Conservation (phyloP, 2,113 vertebrate species). For the Siniperca knerii region DNA sequence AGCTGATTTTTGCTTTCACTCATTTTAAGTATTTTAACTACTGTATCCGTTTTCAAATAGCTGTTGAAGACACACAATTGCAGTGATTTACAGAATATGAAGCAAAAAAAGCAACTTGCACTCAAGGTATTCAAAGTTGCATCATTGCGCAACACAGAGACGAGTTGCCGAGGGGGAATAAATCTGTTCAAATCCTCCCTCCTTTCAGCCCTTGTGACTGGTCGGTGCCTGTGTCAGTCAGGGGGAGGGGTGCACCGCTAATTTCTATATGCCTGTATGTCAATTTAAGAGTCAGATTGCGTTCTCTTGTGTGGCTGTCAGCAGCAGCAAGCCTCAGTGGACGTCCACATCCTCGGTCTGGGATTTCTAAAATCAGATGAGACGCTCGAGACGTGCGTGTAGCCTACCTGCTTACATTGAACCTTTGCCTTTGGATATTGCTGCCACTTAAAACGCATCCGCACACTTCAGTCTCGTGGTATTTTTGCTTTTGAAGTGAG, state of each 20-base stretch:
- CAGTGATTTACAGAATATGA: not conserved
- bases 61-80: not conserved
- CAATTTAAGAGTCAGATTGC: slow-evolving; percentile 79
- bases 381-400: slow-evolving; percentile 47
- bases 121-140: slow-evolving; percentile 41
- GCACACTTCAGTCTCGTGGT: slow-evolving; percentile 48
- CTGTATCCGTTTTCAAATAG: not conserved
- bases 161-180: slow-evolving; percentile 43
- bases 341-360: not conserved
- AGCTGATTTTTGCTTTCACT: not conserved
- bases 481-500: slow-evolving; percentile 21
- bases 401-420: slow-evolving; percentile 31
- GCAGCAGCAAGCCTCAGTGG: slow-evolving; percentile 20
- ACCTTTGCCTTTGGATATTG: slow-evolving; percentile 51
- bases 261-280: slow-evolving; percentile 81
- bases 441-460: slow-evolving; percentile 40
- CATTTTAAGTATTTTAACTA: not conserved
- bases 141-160: slow-evolving; percentile 70
- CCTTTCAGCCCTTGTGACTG: slow-evolving; percentile 77
- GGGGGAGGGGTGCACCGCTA: slow-evolving; percentile 66
- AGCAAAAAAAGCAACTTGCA: slow-evolving; percentile 29
- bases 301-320: slow-evolving; percentile 65
- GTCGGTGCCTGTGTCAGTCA: slow-evolving; percentile 79
- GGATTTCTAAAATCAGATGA: slow-evolving; percentile 48
- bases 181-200: slow-evolving; percentile 72